Evolutionary conservation across 2,888 invertebrate genomes (phyloP).

Genomic region (Apeira syringaria): DNA sequence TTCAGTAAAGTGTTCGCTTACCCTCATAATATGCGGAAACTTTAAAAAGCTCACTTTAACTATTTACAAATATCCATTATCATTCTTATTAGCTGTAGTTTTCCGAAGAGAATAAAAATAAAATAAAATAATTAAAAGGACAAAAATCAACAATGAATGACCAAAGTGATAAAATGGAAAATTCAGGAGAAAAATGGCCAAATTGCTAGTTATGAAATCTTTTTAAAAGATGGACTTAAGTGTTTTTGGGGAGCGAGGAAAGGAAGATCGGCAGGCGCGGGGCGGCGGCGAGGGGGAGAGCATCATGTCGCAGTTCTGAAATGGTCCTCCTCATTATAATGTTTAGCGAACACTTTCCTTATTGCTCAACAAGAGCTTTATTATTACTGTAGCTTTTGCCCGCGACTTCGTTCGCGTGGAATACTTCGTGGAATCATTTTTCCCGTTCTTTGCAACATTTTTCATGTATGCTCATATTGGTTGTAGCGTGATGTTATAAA

Average conservation of each 20-base stretch:
- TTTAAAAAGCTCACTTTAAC: no score
- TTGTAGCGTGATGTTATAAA: no score
- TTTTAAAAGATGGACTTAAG: slow-evolving; percentile 6
- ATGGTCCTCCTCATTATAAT: slow-evolving; percentile 13
- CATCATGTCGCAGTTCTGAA: slow-evolving; percentile 12
- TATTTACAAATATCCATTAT: no score
- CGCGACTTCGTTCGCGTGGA: no score
- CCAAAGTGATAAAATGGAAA: neutral
- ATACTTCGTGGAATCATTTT: no score
- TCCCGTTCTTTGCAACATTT: no score
- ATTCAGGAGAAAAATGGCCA: neutral
- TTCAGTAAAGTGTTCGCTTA: neutral
- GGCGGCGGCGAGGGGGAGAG: no score
- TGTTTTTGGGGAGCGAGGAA: slow-evolving; percentile 1
- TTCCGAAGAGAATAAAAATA: no score
- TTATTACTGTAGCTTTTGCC: neutral
- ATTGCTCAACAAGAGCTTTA: neutral
- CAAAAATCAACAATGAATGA: neutral
- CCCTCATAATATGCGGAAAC: no score
- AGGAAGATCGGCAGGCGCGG: no score
- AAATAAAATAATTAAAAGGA: neutral
- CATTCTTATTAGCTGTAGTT: no score
- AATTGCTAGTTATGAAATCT: slow-evolving; percentile 11
- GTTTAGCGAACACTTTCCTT: slow-evolving; percentile 13
- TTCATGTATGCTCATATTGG: no score